A percentile compares a stretch with the other conserved stretches of the same genome.
phyloP scores from a whole-genome alignment of 2,888 invertebrate genomes.

The Agrochola circellaris region DNA sequence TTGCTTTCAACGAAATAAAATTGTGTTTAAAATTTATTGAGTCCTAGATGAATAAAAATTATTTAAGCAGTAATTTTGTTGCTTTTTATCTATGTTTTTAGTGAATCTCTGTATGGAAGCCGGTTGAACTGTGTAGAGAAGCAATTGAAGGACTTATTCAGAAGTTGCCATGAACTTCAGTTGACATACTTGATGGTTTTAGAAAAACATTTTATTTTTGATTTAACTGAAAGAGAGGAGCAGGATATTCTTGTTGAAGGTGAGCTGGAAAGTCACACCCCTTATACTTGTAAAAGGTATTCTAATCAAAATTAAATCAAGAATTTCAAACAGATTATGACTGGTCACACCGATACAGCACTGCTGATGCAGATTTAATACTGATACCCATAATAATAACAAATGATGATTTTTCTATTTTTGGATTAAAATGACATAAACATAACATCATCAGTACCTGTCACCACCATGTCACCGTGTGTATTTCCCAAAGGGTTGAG shows the following conservation, averaged over 20 bases:
- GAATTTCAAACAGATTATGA: not conserved
- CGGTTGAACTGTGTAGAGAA: conserved; percentile 77
- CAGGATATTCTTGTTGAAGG: conserved; percentile 81
- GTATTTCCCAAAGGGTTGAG: not conserved
- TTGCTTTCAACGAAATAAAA: not conserved
- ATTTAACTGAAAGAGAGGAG: conserved; percentile 78
- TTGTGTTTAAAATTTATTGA: not conserved
- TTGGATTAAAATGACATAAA: not conserved
- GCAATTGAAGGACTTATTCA: conserved; percentile 84
- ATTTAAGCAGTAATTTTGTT: not conserved
- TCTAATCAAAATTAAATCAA: not conserved
- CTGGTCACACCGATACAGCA: not conserved
- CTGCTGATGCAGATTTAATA: not conserved
- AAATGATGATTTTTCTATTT: not conserved
- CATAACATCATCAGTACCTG: no score
- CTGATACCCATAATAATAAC: not conserved
- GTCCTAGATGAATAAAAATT: no score
- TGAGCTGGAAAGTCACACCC: conserved; percentile 54
- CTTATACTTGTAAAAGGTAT: not conserved
- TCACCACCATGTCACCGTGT: no score
- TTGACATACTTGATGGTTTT: conserved; percentile 82
- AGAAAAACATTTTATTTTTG: conserved; percentile 84
- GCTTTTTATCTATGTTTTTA: conserved; percentile 66
- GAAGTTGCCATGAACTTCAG: conserved; percentile 85
- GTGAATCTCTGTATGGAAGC: conserved; percentile 83